These are phyloP conservation scores for Melanerpes aurifrons DNA, from an alignment of 2,113 vertebrate species.

Conservation along the genomic window DNA sequence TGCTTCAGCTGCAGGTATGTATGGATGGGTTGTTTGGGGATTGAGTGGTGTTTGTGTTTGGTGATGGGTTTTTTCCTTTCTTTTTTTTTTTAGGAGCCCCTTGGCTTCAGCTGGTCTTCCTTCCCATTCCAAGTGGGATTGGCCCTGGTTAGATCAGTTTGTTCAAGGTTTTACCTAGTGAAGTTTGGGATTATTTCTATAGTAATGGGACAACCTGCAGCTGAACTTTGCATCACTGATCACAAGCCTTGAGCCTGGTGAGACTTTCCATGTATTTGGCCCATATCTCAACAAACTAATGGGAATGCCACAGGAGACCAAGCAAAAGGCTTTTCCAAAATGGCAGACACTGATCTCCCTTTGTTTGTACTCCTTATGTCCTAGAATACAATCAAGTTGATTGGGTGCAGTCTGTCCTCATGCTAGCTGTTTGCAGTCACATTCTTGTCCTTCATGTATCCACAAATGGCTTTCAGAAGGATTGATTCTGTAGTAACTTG, in stretches of 20 bases:
- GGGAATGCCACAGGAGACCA: accelerated
- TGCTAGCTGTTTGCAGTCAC: neutral
- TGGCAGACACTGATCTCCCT: accelerated
- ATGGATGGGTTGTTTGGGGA: neutral
- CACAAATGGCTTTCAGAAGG: neutral
- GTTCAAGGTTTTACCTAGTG: neutral
- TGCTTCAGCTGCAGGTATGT: neutral
- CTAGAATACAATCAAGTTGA: neutral
- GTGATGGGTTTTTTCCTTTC: neutral
- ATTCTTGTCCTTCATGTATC: neutral
- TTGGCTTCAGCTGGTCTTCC: accelerated
- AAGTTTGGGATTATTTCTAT: neutral
- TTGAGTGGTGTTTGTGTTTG: neutral
- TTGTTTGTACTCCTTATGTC: neutral
- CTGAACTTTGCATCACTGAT: neutral
- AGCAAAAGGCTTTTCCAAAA: neutral
- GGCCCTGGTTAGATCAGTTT: neutral
- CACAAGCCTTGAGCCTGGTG: neutral
- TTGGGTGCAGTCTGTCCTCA: neutral
- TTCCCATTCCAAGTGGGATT: neutral
- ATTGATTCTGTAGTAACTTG: neutral
- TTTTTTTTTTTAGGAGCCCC: neutral
- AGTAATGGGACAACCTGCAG: neutral
- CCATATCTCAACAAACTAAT: neutral
- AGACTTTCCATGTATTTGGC: neutral